Evolutionary conservation across 37 sponge, comb jelly and placozoan species (phyloP), one percentile per base, ranked within the genome.

Genomic region (Beroe ovata): DNA sequence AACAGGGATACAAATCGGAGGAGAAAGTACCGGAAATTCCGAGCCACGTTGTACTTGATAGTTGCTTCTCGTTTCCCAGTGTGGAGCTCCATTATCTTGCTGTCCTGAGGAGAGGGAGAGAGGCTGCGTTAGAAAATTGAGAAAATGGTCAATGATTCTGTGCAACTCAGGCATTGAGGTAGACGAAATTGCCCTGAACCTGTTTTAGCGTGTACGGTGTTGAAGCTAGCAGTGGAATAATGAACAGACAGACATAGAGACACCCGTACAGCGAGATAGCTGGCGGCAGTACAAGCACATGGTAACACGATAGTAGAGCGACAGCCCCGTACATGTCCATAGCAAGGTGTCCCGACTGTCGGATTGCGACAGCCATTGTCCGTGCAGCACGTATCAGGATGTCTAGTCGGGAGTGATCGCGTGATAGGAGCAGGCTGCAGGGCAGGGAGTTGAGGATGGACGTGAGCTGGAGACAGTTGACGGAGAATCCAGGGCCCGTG

Each of bases 371-470:
- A 38, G 84, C 26, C 54, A 25, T 77, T 11, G n/a, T 21, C 18
- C 84, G 84, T n/a, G 84, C 84, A 3, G 54, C 54, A 18, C 84
- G 42, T 22, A 77, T 77, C 38, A 77, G 54, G 2, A n/a, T 28
- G 47, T 33, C 84, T 2, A 36, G 69, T 2, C 36, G 33, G 69
- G 16, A 26, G 35, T 30, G 18, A 30, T 66, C 69, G 20, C 84
- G 42, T 39, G 54, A 42, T 4, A 77, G 29, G 8, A 77, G 36
- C 3, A 77, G 59, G 28, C 84, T 77, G 84, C 84, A 77, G 84
- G 84, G 84, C 29, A 77, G 54, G 58, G 84, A 33, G 59, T 77
- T 77, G 47, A 77, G 84, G 84, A 77, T 77, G 84, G 84, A 77
- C 28, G 58, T 77, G 42, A 77, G 84, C 36, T 77, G 84, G 54